Evolutionary conservation across 2,888 invertebrate species (phyloP).

Genomic region (Epinotia nisella): DNA sequence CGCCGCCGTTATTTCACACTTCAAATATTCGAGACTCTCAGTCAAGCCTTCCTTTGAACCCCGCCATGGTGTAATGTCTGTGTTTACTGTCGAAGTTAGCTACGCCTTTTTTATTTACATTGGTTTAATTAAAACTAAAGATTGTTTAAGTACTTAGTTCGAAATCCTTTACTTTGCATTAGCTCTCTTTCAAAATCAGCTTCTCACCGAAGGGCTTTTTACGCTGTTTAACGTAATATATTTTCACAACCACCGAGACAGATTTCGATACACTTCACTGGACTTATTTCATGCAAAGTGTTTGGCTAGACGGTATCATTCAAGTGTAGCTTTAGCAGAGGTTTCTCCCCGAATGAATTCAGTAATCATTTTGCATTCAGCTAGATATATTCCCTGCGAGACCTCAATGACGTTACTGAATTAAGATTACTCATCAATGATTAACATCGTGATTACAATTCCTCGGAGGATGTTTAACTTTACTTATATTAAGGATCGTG

Average conservation of each 20-base stretch:
- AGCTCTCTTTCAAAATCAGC: slow-evolving; percentile 21
- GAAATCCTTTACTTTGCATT: slow-evolving; percentile 43
- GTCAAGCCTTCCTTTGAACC: slow-evolving; percentile 59
- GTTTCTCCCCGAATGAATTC: slow-evolving; percentile 7
- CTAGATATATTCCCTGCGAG: slow-evolving; percentile 25
- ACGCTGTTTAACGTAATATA: not conserved
- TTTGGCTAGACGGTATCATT: slow-evolving; percentile 17
- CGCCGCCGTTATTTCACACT: slow-evolving; percentile 61
- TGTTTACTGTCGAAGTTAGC: slow-evolving; percentile 53
- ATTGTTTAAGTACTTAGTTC: slow-evolving; percentile 35
- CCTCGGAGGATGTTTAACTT: slow-evolving; percentile 38
- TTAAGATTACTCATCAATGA: slow-evolving; percentile 39
- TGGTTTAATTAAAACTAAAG: slow-evolving; percentile 31
- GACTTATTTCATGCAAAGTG: slow-evolving; percentile 2
- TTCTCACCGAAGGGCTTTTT: not conserved
- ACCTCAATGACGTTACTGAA: slow-evolving; percentile 26
- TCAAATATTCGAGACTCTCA: slow-evolving; percentile 60
- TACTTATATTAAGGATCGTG: slow-evolving; percentile 41
- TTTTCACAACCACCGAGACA: slow-evolving; percentile 7
- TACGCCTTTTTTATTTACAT: slow-evolving; percentile 32
- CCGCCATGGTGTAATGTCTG: slow-evolving; percentile 55
- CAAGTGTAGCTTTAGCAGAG: not conserved
- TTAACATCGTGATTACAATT: slow-evolving; percentile 39
- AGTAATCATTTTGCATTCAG: slow-evolving; percentile 10
- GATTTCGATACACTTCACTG: slow-evolving; percentile 8